Evolutionary conservation across 2,113 vertebrate genomes (phyloP), one percentile per base, ranked within the genome.

Genomic region (Petrocephalus microphthalmus): DNA sequence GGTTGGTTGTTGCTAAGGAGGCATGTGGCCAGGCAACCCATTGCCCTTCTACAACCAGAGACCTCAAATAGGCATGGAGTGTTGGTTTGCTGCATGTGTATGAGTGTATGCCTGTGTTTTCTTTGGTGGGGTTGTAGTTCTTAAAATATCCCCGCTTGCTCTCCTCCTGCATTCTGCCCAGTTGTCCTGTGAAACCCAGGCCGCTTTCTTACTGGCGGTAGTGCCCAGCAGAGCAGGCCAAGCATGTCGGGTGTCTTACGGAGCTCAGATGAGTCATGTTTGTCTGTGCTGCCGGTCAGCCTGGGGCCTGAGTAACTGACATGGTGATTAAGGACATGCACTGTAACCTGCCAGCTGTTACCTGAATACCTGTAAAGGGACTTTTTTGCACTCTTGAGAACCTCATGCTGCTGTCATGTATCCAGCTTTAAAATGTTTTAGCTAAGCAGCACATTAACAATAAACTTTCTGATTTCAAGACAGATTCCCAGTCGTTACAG

Each of bases 11-110:
- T 47, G 45, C 29, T 64, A 88, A 52, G 25, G 82, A 86, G 88
- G 89, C 90, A 84, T 49, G 25, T 89, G 89, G 88, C 57, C 87
- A 91, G 89, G 89, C 92, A 90, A 82, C 15, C 10, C 89, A 19
- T 90, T 92, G 93, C 93, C 93, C 94, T 94, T 71, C 88, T 88
- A 81, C 56, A 47, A 74, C 29, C 89, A 87, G 84, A 86, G 88
- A 90, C 84, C 81, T 53, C 81, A 86, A 89, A 90, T 82, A 91
- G 81, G 87, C 90, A 89, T 89, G 88, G 1, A 89, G 90, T 89
- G 84, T 90, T 91, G 88, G 87, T 51, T 71, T 64, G 57, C 89
- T 90, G 89, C 88, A 87, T 85, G 84, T 84, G 15, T 52, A 51
- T 89, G 82, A 52, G 56, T 42, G 33, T 22, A 71, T 88, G 52